A percentile compares a stretch with the other conserved stretches of the same genome.
phyloP scores from a whole-genome alignment of 2,888 invertebrate genomes.

The Azorinus chamasolen region DNA sequence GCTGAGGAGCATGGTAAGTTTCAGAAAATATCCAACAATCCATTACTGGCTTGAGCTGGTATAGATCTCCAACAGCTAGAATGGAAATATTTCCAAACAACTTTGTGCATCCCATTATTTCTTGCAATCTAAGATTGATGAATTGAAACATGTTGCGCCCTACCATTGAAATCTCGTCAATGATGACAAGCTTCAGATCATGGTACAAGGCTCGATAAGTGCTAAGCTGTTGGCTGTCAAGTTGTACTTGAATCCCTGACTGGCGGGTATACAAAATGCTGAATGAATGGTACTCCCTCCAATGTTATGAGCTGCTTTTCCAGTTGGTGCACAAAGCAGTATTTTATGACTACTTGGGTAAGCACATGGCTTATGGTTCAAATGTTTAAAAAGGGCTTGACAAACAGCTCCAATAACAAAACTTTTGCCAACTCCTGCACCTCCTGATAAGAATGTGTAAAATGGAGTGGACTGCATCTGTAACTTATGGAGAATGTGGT shows the following conservation, averaged over 20 bases:
- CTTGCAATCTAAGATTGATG: constrained; percentile 54
- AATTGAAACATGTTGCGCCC: constrained; percentile 61
- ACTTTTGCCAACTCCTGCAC: constrained; percentile 32
- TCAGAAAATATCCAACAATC: constrained; percentile 62
- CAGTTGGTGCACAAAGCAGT: constrained; percentile 51
- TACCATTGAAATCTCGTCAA: constrained; percentile 72
- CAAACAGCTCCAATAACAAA: constrained; percentile 10
- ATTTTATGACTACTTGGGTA: constrained; percentile 13
- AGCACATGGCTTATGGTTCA: constrained; percentile 6
- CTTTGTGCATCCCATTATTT: constrained; percentile 20
- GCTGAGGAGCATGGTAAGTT: neutral
- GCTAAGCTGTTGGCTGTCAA: constrained; percentile 55
- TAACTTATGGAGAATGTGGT: constrained; percentile 18
- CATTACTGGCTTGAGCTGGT: constrained; percentile 51
- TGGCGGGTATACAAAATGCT: constrained; percentile 46
- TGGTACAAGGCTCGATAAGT: constrained; percentile 8
- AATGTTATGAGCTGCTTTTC: constrained; percentile 63
- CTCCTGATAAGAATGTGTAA: too few species aligned
- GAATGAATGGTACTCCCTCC: constrained; percentile 57
- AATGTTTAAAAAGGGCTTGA: constrained; percentile 22
- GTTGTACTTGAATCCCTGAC: constrained; percentile 41
- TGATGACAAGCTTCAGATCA: constrained; percentile 42
- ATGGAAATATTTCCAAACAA: constrained; percentile 21
- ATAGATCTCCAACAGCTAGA: constrained; percentile 40
- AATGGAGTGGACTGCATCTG: constrained; percentile 18